A percentile compares a stretch with the other conserved stretches of the same genome.
These are phyloP conservation scores for Dicyrtomina minuta DNA, from an alignment of 2,888 invertebrate genomes.

Conservation along the genomic window DNA sequence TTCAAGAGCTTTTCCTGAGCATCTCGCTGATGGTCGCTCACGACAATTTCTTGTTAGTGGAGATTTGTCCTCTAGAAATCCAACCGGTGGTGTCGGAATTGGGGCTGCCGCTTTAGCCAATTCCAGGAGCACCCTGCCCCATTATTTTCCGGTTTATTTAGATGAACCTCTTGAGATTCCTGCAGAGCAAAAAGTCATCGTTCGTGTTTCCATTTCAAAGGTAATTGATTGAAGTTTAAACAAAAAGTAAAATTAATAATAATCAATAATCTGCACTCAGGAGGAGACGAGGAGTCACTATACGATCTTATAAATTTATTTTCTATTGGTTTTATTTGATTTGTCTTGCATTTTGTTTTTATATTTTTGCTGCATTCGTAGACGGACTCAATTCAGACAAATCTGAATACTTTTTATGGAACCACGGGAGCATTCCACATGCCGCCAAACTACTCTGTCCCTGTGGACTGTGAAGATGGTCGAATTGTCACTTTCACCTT, in stretches of 20 bases:
- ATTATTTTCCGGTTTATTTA: not conserved
- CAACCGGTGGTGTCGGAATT: not conserved
- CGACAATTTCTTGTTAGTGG: too few species aligned
- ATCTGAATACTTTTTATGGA: not conserved
- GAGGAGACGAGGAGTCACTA: too few species aligned
- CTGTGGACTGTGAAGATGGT: not conserved
- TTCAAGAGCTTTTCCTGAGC: not conserved
- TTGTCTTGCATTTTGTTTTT: too few species aligned
- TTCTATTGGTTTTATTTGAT: too few species aligned
- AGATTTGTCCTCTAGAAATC: not conserved
- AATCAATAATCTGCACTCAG: too few species aligned
- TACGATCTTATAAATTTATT: too few species aligned
- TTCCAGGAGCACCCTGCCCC: not conserved
- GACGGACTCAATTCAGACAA: not conserved
- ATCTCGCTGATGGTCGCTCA: too few species aligned
- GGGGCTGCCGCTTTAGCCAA: too few species aligned
- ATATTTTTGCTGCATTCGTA: not conserved
- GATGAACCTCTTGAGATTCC: constrained; percentile 5
- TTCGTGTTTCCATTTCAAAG: not conserved
- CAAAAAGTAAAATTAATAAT: too few species aligned
- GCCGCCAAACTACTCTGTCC: not conserved
- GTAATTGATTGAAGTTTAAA: not conserved
- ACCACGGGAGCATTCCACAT: not conserved
- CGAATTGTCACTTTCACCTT: not conserved
- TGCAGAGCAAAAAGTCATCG: not conserved